A percentile compares a stretch with the other conserved stretches of the same genome.
Evolutionary conservation across 2,888 invertebrate genomes (phyloP).

Genomic region (Parnassius mnemosyne): DNA sequence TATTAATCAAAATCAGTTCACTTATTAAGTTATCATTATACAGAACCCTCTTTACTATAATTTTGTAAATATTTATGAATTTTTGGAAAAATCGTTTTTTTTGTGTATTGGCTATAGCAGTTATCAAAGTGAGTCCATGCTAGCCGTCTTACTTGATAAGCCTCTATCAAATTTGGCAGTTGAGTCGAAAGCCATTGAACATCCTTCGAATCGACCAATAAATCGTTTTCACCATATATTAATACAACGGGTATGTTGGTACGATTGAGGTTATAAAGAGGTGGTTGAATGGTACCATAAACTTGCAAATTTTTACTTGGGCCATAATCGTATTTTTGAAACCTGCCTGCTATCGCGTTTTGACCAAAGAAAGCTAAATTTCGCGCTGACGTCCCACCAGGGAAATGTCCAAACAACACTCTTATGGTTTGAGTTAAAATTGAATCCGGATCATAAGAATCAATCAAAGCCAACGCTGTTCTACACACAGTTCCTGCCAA

Average conservation of each 20-base stretch:
- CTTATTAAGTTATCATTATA: not conserved
- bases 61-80: slow-evolving; percentile 17
- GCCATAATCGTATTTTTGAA: slow-evolving; percentile 44
- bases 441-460: slow-evolving; percentile 31
- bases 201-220: slow-evolving; percentile 40
- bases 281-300: slow-evolving; percentile 41
- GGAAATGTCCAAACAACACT: slow-evolving; percentile 37
- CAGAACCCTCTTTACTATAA: slow-evolving; percentile 2
- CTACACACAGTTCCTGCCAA: slow-evolving; percentile 6
- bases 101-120: slow-evolving; percentile 32
- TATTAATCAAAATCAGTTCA: no score
- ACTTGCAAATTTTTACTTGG: slow-evolving; percentile 34
- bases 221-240: slow-evolving; percentile 43
- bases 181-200: slow-evolving; percentile 31
- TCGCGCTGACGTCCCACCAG: slow-evolving; percentile 45
- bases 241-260: slow-evolving; percentile 41
- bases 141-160: slow-evolving; percentile 22
- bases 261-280: slow-evolving; percentile 43
- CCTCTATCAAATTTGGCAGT: slow-evolving; percentile 39
- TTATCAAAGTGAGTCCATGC: slow-evolving; percentile 46
- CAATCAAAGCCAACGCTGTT: slow-evolving; percentile 13
- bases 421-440: slow-evolving; percentile 33
- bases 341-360: slow-evolving; percentile 35
- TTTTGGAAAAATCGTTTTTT: slow-evolving; percentile 22
- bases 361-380: slow-evolving; percentile 44